phyloP scores from a whole-genome alignment of 2,888 invertebrate genomes.

The Lymantria monacha region DNA sequence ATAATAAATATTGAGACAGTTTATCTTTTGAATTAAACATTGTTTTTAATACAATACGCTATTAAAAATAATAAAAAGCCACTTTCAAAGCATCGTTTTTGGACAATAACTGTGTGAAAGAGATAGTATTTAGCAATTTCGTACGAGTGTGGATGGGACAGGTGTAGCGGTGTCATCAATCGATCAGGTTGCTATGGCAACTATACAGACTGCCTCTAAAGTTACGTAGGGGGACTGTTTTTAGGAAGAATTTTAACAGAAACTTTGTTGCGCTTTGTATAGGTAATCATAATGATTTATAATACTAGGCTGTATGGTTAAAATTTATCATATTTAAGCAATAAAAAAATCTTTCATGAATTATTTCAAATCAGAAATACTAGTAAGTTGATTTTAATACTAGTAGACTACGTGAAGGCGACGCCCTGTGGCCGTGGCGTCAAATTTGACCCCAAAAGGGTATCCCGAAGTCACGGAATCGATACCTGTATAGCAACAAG shows the following conservation, averaged over 20 bases:
- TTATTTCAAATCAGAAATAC: no score
- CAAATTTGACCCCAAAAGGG: no score
- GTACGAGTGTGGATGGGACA: conserved; percentile 28
- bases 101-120: conserved; percentile 35
- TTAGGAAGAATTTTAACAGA: conserved; percentile 1
- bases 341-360: no score
- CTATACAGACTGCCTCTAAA: conserved; percentile 34
- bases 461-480: no score
- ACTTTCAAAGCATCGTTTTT: conserved; percentile 21
- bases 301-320: no score
- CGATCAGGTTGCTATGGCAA: conserved; percentile 66
- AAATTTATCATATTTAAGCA: no score
- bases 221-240: conserved; percentile 9
- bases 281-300: not conserved
- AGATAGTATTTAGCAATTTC: conserved; percentile 20
- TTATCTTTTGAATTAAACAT: not conserved
- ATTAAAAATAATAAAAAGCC: conserved; percentile 21
- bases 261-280: conserved; percentile 1
- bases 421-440: no score
- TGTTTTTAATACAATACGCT: conserved; percentile 18
- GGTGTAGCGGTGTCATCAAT: conserved; percentile 49
- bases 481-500: no score
- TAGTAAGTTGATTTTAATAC: no score
- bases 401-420: no score
- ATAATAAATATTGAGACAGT: no score